A percentile compares a stretch with the other conserved stretches of the same genome.
phyloP scores from a whole-genome alignment of 1,140 invertebrate species.

The Bombus pyrosoma region DNA sequence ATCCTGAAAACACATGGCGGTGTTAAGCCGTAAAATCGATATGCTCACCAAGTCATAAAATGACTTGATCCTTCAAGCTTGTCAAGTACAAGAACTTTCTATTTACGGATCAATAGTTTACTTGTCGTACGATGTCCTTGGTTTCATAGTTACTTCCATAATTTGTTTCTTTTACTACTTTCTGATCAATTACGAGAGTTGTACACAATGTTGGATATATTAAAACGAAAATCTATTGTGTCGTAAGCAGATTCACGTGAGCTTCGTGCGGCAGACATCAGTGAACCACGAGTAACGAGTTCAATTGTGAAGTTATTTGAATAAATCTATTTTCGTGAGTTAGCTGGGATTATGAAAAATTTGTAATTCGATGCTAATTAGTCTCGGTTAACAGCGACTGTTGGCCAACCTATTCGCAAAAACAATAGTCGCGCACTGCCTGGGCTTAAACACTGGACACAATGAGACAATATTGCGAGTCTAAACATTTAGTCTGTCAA shows the following conservation, averaged over 20 bases:
- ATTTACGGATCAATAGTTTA: not conserved
- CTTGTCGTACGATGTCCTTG: not conserved
- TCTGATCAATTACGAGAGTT: not conserved
- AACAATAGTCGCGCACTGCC: not conserved
- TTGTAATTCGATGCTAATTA: not conserved
- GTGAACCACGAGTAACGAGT: too few species aligned
- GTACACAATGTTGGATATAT: not conserved
- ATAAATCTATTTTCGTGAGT: too few species aligned
- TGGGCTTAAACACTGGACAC: not conserved
- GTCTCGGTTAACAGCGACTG: not conserved
- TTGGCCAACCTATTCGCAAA: not conserved
- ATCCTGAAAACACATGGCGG: not conserved
- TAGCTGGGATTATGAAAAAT: not conserved
- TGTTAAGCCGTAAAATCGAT: not conserved
- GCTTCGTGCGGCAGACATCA: not conserved
- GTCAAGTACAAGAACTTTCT: not conserved
- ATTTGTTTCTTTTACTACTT: not conserved
- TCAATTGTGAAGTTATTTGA: too few species aligned
- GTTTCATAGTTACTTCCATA: not conserved
- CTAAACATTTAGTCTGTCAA: not conserved
- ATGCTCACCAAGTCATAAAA: not conserved
- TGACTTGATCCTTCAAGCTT: not conserved
- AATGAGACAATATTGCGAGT: not conserved
- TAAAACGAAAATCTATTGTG: not conserved
- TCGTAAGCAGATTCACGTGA: not conserved